Conservation (phyloP, 2,888 invertebrate genomes). For the Caenorhabditis sinica region DNA sequence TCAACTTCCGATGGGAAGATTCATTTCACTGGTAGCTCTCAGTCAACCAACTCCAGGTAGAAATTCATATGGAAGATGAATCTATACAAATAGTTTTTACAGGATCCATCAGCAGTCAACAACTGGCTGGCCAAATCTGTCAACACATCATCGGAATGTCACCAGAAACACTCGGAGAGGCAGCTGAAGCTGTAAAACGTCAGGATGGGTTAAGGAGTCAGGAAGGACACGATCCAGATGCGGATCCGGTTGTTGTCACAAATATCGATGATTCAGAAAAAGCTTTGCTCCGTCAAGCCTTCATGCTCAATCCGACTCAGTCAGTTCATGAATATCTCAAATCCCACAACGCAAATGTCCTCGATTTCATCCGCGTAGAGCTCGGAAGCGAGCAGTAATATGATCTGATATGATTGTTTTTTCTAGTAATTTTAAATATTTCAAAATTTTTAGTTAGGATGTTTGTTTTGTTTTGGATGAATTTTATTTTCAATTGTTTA, state of each 20-base stretch:
- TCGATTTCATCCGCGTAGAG: slow-evolving; percentile 78
- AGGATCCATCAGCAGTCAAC: slow-evolving; percentile 54
- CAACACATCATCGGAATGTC: slow-evolving; percentile 81
- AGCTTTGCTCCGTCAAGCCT: slow-evolving; percentile 80
- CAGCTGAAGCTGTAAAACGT: slow-evolving; percentile 50
- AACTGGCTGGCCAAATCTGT: slow-evolving; percentile 80
- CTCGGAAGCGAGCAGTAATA: slow-evolving; percentile 72
- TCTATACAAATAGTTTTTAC: background rate
- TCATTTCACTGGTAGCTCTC: slow-evolving; percentile 78
- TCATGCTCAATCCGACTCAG: slow-evolving; percentile 82
- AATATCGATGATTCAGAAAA: slow-evolving; percentile 81
- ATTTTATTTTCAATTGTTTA: slow-evolving; percentile 20
- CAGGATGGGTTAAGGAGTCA: slow-evolving; percentile 31
- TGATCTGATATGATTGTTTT: slow-evolving; percentile 7
- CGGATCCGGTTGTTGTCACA: slow-evolving; percentile 68
- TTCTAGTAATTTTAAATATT: slow-evolving; percentile 20
- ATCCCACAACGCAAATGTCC: slow-evolving; percentile 77
- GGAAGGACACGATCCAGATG: slow-evolving; percentile 62
- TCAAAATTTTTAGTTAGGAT: slow-evolving; percentile 16
- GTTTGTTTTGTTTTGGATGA: slow-evolving; percentile 19
- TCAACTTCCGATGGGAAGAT: slow-evolving; percentile 77
- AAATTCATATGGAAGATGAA: no score
- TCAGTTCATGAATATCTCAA: slow-evolving; percentile 76
- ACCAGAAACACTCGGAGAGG: slow-evolving; percentile 75
- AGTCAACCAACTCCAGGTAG: slow-evolving; percentile 55